phyloP scores from a whole-genome alignment of 1,140 invertebrate genomes.

The Rhagoletis pomonella region DNA sequence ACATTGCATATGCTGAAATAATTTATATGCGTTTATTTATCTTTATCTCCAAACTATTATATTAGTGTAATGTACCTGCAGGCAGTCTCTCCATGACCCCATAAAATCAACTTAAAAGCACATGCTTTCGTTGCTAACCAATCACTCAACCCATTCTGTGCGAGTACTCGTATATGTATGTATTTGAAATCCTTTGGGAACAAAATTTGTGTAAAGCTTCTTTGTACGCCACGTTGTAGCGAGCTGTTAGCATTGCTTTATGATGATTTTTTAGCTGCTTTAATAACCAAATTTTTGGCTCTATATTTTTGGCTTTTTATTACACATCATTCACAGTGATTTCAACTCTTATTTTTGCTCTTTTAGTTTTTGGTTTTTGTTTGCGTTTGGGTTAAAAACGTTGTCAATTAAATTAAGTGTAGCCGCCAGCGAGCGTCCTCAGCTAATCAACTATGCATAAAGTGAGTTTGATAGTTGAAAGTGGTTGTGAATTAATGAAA shows the following conservation, averaged over 20 bases:
- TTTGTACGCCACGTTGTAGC: background rate
- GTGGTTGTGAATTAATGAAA: background rate
- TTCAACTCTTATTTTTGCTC: background rate
- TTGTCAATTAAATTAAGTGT: slow-evolving; percentile 73
- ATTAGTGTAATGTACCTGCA: slow-evolving; percentile 34
- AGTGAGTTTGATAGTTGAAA: slow-evolving; percentile 38
- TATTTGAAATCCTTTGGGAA: slow-evolving; percentile 17
- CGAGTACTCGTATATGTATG: too few relatives aligned
- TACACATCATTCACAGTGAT: background rate
- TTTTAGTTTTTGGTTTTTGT: slow-evolving; percentile 38
- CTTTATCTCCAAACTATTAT: background rate
- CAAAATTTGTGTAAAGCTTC: background rate
- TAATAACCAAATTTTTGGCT: background rate
- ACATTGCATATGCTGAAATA: too few relatives aligned
- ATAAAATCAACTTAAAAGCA: background rate
- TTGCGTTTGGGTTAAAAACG: slow-evolving; percentile 52
- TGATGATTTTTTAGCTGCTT: background rate
- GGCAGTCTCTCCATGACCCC: background rate
- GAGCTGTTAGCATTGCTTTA: background rate
- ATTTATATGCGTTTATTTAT: background rate
- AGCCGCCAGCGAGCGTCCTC: slow-evolving; percentile 65
- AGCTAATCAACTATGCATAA: slow-evolving; percentile 34
- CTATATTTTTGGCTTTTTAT: background rate
- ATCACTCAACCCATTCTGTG: background rate
- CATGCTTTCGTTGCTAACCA: background rate